Evolutionary conservation across 2,113 vertebrate species (phyloP), one percentile per base, ranked within the genome.

Genomic region (Melanocharis versteri): DNA sequence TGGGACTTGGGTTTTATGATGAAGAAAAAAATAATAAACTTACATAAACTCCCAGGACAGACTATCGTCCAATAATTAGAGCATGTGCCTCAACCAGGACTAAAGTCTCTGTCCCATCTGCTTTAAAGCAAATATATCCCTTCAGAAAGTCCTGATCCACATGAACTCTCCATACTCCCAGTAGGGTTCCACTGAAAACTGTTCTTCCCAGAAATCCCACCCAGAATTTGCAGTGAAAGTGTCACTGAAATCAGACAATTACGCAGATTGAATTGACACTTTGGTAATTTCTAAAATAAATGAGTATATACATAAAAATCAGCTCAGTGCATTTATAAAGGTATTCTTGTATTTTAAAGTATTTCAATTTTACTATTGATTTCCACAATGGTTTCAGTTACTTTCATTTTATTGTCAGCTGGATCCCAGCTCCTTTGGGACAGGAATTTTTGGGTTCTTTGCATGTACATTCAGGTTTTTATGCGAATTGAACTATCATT

Each of bases 391-490:
- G 8, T 71, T 88, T 54, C 40, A 39, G 27, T 79, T 62, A n/a
- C 13, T 83, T 72, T 24, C 3, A 33, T 64, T 68, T 50, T 23
- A 1, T 23, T 71, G 45, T 50, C 18, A 64, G 22, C 16, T 77
- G 56, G 13, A 44, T 72, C 37, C 33, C 26, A 44, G 57, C 4
- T 72, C 24, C n/a, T 65, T 37, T 16, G 28, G 50, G 60, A 33
- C 50, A 66, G 50, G 30, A 53, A 40, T 60, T 48, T 26, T 35
- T 39, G 42, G 28, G 11, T 53, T 78, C 1, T 13, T 10, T 7
- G 14, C 18, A 11, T 6, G 4, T 31, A 23, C 1, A 0, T 16
- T n/a, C 24, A 23, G 35, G 4, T 7, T 31, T 44, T 78, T 62
- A 22, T 20, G 21, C 21, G 57, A 60, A 30, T 30, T 22, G 23